Evolutionary conservation across 1,140 invertebrate genomes (phyloP).

Genomic region (Cydia splendana): DNA sequence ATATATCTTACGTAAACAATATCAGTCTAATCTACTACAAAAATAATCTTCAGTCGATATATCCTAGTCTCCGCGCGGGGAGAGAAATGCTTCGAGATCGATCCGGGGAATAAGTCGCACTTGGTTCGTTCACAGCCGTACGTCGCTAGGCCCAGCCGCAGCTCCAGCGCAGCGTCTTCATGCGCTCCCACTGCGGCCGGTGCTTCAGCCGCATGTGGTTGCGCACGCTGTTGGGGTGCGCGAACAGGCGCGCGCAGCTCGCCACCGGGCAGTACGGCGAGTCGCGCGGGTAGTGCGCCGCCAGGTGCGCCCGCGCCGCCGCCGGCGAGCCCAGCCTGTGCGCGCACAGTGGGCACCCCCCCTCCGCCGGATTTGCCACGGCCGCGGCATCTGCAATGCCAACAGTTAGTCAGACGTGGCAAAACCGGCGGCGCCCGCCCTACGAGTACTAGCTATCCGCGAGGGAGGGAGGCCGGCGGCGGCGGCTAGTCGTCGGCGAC

Average conservation of each 20-base stretch:
- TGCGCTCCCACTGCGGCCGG: conserved; percentile 87
- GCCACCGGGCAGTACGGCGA: conserved; percentile 88
- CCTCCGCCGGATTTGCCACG: conserved; percentile 33
- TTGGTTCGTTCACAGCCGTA: conserved; percentile 66
- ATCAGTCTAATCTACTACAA: conserved; percentile 80
- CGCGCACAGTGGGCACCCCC: conserved; percentile 85
- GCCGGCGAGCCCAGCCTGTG: conserved; percentile 81
- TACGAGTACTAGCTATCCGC: neutral
- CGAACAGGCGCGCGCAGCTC: conserved; percentile 86
- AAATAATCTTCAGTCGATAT: conserved; percentile 79
- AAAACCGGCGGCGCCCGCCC: neutral
- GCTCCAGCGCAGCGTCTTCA: conserved; percentile 90
- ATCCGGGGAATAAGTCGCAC: conserved; percentile 51
- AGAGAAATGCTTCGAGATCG: conserved; percentile 59
- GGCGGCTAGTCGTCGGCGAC: conserved; percentile 11
- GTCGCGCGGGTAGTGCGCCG: conserved; percentile 90
- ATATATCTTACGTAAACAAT: conserved; percentile 69
- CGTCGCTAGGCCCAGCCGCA: conserved; percentile 74
- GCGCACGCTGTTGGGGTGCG: conserved; percentile 90
- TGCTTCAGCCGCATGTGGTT: conserved; percentile 92
- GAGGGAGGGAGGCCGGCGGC: no score
- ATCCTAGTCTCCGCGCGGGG: conserved; percentile 70
- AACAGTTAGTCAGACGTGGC: neutral
- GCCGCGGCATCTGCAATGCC: conserved; percentile 6
- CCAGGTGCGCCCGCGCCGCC: conserved; percentile 86